These are phyloP conservation scores for Xylota segnis DNA, from an alignment of 2,888 invertebrate species.

Conservation along the genomic window DNA sequence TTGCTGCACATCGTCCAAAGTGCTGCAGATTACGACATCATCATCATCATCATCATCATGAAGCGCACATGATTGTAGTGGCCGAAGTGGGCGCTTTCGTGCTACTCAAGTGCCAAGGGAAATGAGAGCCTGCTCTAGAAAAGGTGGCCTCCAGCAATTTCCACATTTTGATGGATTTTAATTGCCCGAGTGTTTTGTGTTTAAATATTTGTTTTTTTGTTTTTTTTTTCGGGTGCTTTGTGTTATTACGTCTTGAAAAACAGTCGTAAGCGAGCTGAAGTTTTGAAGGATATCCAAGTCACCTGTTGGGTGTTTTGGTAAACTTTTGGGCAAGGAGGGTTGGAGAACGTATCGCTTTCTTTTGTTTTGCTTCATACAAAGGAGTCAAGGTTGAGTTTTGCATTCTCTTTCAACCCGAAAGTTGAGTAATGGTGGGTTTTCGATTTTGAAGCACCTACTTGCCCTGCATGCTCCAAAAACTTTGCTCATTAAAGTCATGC, in stretches of 20 bases:
- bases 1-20: slow-evolving; percentile 36
- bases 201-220: slow-evolving; percentile 8
- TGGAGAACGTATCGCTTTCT: not conserved
- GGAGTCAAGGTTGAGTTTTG: not conserved
- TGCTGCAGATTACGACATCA: slow-evolving; percentile 64
- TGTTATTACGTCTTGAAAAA: slow-evolving; percentile 8
- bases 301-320: slow-evolving; percentile 11
- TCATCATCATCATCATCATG: too few species aligned
- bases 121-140: not conserved
- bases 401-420: too few species aligned
- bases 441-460: too few species aligned
- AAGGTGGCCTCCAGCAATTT: slow-evolving; percentile 26
- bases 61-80: not conserved
- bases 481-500: too few species aligned
- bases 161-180: slow-evolving; percentile 35
- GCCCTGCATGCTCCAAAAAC: too few species aligned
- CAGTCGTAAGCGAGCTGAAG: not conserved
- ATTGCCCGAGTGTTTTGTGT: slow-evolving; percentile 28
- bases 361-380: not conserved
- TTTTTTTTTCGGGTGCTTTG: slow-evolving; percentile 36
- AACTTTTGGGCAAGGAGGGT: not conserved
- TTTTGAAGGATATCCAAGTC: not conserved
- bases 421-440: too few species aligned
- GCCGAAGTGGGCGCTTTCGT: slow-evolving; percentile 12
- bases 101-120: slow-evolving; percentile 20